Percentiles rank a stretch among this genome's conserved stretches.
These are phyloP conservation scores for Xanthorhoe designata DNA, from an alignment of 2,888 invertebrate species.

Conservation along the genomic window DNA sequence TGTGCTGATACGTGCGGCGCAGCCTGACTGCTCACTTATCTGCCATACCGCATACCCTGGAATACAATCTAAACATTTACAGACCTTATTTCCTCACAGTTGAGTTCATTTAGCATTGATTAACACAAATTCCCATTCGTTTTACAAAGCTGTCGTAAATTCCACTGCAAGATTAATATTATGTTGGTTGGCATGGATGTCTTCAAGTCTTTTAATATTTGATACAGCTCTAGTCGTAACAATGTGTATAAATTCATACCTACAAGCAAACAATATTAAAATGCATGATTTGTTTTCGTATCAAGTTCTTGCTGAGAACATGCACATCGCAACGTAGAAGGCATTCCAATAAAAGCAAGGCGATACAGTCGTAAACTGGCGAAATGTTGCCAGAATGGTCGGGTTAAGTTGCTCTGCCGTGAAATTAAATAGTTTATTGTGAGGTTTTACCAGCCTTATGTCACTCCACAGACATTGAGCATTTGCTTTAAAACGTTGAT, in stretches of 20 bases:
- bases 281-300: slow-evolving; percentile 31
- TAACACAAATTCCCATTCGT: slow-evolving; percentile 27
- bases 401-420: slow-evolving; percentile 45
- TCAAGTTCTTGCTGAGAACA: slow-evolving; percentile 33
- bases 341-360: slow-evolving; percentile 54
- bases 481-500: neutral
- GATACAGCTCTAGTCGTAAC: neutral
- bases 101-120: slow-evolving; percentile 13
- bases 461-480: slow-evolving; percentile 1
- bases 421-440: slow-evolving; percentile 54
- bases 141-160: slow-evolving; percentile 6
- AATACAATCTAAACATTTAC: slow-evolving; percentile 13
- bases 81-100: slow-evolving; percentile 12
- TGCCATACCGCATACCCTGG: slow-evolving; percentile 17
- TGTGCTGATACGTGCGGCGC: slow-evolving; percentile 42
- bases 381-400: slow-evolving; percentile 49
- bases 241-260: neutral
- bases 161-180: slow-evolving; percentile 10
- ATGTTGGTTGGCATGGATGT: slow-evolving; percentile 5
- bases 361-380: slow-evolving; percentile 53
- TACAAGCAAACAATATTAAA: slow-evolving; percentile 3
- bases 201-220: neutral
- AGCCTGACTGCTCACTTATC: slow-evolving; percentile 40
- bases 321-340: slow-evolving; percentile 44
- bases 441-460: slow-evolving; percentile 20